Evolutionary conservation across 2,113 vertebrate genomes (phyloP).

Genomic region (Prinia subflava): DNA sequence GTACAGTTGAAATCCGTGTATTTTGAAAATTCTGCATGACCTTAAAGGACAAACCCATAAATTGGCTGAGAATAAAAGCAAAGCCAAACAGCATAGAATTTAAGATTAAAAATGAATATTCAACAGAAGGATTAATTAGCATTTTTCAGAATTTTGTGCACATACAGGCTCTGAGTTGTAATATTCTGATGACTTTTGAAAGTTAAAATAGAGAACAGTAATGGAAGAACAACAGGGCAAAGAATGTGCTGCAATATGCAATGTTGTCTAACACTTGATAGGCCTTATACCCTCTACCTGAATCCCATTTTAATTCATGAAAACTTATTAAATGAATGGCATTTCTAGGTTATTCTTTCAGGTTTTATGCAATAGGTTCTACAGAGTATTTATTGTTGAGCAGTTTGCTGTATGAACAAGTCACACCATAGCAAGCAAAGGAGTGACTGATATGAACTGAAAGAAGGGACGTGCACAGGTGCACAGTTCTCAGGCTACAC

Average conservation of each 20-base stretch:
- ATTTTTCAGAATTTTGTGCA: neutral
- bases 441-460: neutral
- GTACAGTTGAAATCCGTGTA: neutral
- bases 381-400: neutral
- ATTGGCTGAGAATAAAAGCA: neutral
- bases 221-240: neutral
- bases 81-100: neutral
- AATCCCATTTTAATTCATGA: neutral
- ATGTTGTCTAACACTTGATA: neutral
- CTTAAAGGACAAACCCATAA: neutral
- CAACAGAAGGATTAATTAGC: neutral
- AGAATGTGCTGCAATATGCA: neutral
- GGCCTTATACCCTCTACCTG: neutral
- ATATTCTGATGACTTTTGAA: neutral
- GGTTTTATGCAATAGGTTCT: neutral
- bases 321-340: neutral
- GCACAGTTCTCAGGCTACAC: neutral
- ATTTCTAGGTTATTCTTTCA: neutral
- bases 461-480: neutral
- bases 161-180: neutral
- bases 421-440: neutral
- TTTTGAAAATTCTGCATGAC: neutral
- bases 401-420: neutral
- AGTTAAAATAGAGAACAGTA: neutral
- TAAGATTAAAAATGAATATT: neutral